Conservation (phyloP, 2,797 vertebrate species). For the Novumbra hubbsi region DNA sequence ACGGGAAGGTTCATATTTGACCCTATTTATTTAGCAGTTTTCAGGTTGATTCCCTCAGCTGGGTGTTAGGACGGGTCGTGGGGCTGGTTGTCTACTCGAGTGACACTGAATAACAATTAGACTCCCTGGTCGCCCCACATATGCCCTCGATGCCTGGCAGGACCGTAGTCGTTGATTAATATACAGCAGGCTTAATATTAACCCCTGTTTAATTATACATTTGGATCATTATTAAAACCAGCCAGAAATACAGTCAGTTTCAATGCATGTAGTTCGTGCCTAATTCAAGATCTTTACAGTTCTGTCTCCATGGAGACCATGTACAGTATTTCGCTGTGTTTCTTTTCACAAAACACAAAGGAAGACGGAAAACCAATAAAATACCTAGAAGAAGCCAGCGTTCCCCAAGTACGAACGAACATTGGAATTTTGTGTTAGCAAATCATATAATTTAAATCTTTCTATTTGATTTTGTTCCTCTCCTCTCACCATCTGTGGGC, state of each 20-base stretch:
- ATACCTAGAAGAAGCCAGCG: not conserved
- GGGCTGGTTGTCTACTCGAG: not conserved
- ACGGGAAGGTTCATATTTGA: too few relatives aligned
- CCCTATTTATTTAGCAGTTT: too few relatives aligned
- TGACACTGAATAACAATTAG: slow-evolving; percentile 1
- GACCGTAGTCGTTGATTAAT: not conserved
- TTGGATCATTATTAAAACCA: not conserved
- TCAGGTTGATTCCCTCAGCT: not conserved
- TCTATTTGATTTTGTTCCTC: slow-evolving; percentile 5
- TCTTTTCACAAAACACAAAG: slow-evolving; percentile 32
- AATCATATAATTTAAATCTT: slow-evolving; percentile 21
- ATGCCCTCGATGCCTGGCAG: not conserved
- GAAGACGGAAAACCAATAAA: slow-evolving; percentile 12
- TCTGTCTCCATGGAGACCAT: slow-evolving; percentile 45
- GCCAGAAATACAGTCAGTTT: not conserved
- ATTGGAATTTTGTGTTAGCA: slow-evolving; percentile 17
- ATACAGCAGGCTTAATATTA: not conserved
- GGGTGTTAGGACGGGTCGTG: not conserved
- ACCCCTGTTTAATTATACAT: not conserved
- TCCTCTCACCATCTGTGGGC: slow-evolving; percentile 43
- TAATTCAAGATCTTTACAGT: slow-evolving; percentile 13
- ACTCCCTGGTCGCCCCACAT: not conserved
- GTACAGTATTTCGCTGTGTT: slow-evolving; percentile 31
- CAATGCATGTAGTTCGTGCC: too few relatives aligned
- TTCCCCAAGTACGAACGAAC: not conserved